These are phyloP conservation scores for Larimichthys crocea DNA, from an alignment of 2,113 vertebrate genomes.

Conservation along the genomic window DNA sequence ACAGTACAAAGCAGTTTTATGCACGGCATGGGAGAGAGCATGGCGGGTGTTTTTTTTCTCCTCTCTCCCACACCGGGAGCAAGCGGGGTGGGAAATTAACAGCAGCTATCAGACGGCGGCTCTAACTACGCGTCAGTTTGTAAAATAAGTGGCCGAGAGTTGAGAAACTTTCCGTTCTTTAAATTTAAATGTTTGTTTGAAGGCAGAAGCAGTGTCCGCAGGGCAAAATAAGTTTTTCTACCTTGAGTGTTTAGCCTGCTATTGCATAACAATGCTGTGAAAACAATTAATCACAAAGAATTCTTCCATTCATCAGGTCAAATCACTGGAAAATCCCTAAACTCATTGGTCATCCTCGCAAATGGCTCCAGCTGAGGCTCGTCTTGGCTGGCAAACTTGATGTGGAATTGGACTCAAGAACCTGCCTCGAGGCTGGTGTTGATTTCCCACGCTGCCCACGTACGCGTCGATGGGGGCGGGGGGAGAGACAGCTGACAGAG, in stretches of 20 bases:
- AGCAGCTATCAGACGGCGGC: neutral
- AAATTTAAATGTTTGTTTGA: neutral
- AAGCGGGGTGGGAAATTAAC: constrained; percentile 25
- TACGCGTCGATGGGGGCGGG: neutral
- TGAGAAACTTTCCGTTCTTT: constrained; percentile 13
- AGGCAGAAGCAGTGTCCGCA: neutral
- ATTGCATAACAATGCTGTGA: neutral
- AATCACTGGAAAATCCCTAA: neutral
- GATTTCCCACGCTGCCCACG: constrained; percentile 22
- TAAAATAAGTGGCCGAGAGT: neutral
- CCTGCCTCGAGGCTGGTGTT: neutral
- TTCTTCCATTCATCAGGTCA: neutral
- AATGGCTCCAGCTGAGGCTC: neutral
- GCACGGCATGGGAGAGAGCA: constrained; percentile 2
- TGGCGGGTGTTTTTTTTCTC: neutral
- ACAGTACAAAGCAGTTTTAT: constrained; percentile 2
- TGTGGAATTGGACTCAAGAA: neutral
- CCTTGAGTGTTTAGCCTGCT: neutral
- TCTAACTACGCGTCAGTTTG: neutral
- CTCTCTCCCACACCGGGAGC: neutral
- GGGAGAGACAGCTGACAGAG: constrained; percentile 19
- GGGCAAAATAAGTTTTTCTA: neutral
- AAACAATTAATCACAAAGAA: neutral
- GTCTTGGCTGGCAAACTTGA: neutral
- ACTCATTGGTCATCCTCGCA: neutral